Conservation (phyloP, 2,797 vertebrate species). For the Avahi laniger region DNA sequence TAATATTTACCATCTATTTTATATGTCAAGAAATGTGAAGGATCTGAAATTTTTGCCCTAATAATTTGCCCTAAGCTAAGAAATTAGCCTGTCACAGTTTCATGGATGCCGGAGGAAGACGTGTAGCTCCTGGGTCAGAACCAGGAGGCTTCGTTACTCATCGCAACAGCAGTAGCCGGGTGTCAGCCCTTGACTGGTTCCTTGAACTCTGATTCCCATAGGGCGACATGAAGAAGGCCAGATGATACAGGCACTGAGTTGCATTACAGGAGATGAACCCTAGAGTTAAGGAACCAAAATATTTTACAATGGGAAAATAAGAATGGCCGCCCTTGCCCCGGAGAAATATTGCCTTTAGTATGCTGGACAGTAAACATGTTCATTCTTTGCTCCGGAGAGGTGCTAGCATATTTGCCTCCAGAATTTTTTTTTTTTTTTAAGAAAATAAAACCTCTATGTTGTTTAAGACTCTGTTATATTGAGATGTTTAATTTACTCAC, state of each 20-base stretch:
- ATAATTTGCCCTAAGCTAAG: not conserved
- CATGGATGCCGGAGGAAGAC: not conserved
- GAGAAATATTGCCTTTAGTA: not conserved
- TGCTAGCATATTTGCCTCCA: not conserved
- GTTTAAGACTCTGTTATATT: not conserved
- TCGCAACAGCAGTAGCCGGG: no score
- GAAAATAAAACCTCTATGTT: not conserved
- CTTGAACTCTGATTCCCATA: not conserved
- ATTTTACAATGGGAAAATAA: not conserved
- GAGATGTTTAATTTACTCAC: not conserved
- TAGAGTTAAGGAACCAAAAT: not conserved
- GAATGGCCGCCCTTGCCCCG: not conserved
- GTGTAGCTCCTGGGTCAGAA: not conserved
- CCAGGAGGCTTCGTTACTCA: not conserved
- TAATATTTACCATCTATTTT: not conserved
- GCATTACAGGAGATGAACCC: not conserved
- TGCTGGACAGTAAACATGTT: not conserved
- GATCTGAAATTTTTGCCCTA: not conserved
- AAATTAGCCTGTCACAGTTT: not conserved
- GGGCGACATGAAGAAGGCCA: accelerated
- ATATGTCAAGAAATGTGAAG: not conserved
- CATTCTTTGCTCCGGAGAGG: not conserved
- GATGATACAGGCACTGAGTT: not conserved
- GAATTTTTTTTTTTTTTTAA: not conserved
- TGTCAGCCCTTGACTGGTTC: not conserved